phyloP scores from a whole-genome alignment of 1,140 invertebrate species.

The Aphaenogaster floridana region DNA sequence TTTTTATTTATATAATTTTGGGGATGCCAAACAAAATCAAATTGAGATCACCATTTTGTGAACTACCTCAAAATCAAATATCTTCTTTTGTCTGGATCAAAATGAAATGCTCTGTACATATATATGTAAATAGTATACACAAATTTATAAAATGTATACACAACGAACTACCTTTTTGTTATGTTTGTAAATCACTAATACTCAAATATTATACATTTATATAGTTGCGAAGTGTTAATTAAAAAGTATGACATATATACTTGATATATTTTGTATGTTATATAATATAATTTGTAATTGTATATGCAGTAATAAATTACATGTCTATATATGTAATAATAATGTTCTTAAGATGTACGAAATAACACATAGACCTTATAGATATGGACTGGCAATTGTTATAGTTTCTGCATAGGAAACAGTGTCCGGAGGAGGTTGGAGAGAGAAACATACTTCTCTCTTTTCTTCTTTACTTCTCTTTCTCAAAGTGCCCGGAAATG shows the following conservation, averaged over 20 bases:
- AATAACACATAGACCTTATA: not conserved
- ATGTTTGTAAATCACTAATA: slow-evolving; percentile 3
- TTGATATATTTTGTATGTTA: slow-evolving; percentile 13
- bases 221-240: not conserved
- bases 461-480: too few relatives aligned
- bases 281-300: not conserved
- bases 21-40: not conserved
- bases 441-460: too few relatives aligned
- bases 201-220: not conserved
- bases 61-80: not conserved
- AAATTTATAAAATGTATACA: slow-evolving; percentile 23
- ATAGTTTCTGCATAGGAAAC: too few relatives aligned
- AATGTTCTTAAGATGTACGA: not conserved
- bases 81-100: not conserved
- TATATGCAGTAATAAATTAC: slow-evolving; percentile 9
- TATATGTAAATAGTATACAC: not conserved
- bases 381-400: too few relatives aligned
- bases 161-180: not conserved
- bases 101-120: not conserved
- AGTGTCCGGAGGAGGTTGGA: too few relatives aligned
- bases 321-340: not conserved
- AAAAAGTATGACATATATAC: slow-evolving; percentile 7
- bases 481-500: too few relatives aligned
- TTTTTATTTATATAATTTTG: not conserved
- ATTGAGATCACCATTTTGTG: not conserved